Percentiles rank a stretch among this genome's conserved stretches.
phyloP scores from a whole-genome alignment of 35 echinoderm and acorn worm genomes.

The Anneissia japonica region DNA sequence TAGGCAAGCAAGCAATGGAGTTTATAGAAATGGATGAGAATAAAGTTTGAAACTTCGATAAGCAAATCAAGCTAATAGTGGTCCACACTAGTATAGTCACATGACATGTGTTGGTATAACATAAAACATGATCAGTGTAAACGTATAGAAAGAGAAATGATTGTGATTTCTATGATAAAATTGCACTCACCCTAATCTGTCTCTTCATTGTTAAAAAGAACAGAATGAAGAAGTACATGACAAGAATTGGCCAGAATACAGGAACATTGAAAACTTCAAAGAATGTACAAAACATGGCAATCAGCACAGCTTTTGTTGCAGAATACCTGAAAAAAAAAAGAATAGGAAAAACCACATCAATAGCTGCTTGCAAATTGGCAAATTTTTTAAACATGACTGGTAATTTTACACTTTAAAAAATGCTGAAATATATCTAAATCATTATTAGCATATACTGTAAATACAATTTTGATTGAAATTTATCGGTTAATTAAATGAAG shows the following conservation, averaged over 20 bases:
- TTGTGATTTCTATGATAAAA: too few relatives aligned
- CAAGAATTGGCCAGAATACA: slow-evolving; percentile 96
- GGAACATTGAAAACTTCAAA: slow-evolving; percentile 98
- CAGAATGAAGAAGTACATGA: slow-evolving; percentile 94
- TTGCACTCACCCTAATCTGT: slow-evolving; percentile 96
- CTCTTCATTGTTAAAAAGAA: slow-evolving; percentile 98
- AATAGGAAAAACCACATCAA: not conserved
- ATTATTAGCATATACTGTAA: too few relatives aligned
- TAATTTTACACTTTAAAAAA: not conserved
- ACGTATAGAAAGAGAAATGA: too few relatives aligned
- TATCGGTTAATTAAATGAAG: too few relatives aligned
- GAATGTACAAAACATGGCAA: slow-evolving; percentile 80
- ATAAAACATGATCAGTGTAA: too few relatives aligned
- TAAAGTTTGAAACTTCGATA: too few relatives aligned
- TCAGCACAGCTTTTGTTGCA: slow-evolving; percentile 69
- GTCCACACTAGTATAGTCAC: too few relatives aligned
- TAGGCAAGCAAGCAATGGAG: too few relatives aligned
- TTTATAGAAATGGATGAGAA: too few relatives aligned
- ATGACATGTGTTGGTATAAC: too few relatives aligned
- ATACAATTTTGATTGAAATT: too few relatives aligned
- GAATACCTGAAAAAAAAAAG: slow-evolving; percentile 66
- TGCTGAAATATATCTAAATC: not conserved
- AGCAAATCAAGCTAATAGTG: too few relatives aligned
- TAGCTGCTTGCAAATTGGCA: not conserved
- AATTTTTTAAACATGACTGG: not conserved